Base-by-base conservation (phyloP, 1,140 invertebrate species). In the Pseudomyrmex concolor region DNA sequence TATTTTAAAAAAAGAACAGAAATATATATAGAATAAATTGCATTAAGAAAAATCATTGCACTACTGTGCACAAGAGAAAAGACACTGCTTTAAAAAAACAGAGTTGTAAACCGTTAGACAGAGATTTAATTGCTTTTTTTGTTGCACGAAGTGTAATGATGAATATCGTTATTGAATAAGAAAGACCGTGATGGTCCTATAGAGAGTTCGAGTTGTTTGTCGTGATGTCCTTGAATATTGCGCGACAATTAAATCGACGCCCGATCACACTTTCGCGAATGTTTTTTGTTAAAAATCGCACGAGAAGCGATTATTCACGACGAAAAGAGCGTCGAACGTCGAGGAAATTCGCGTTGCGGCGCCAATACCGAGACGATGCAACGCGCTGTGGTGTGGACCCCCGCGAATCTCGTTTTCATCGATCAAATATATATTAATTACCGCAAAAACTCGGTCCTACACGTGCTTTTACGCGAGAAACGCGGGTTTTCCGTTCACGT, bases 181-280 rank as follows among this genome's bases (percentile, higher is more conserved):
- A 25, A 76, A 34, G n/a, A 50, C 7, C 7, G 12, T 15, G 43
- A 55, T 57, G 67, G 19, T 48, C 59, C 59, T 68, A 73, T 60
- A 82, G 62, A 83, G 57, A 55, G 54, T 62, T 71, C 74, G 74
- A 84, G 76, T 77, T 48, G 50, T 87, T 90, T 83, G 87, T 90
- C 87, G 88, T 76, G 54, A 45, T 84, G 90, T 91, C 91, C 91
- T 91, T 92, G 91, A 89, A 72, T 83, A 63, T 66, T 48, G 67
- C 59, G 34, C 15, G 62, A 80, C 10, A 19, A 88, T 25, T 84
- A 55, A 34, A 22, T 15, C 1, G 2, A 22, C 73, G 43, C 0
- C 19, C 19, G 4, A 10, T 9, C 8, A 59, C 48, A 19, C 13
- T 45, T 22, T 2, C 0, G 45, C 48, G 5, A 70, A 12, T 22